Evolutionary conservation across 2,113 vertebrate species (phyloP), one percentile per base, ranked within the genome.

Genomic region (Oncorhynchus tshawytscha): DNA sequence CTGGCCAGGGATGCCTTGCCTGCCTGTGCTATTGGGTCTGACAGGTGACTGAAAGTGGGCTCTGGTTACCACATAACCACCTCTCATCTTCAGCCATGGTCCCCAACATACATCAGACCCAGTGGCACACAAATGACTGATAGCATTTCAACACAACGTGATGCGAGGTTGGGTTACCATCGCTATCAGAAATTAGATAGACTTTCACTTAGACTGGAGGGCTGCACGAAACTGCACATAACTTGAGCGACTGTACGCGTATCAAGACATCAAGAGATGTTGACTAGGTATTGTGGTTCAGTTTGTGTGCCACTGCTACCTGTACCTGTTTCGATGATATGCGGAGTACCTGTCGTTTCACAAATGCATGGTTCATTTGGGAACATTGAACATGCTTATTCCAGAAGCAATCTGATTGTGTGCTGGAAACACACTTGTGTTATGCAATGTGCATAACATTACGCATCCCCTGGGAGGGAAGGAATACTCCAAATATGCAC

Each of bases 1-100:
- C 76, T 84, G 2, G 1, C 34, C 34, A 39, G 34, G 34, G 34
- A 39, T 39, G 34, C 15, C 9, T 72, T 74, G 82, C 79, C 81
- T 84, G 39, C 39, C 39, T 45, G 39, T 81, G 82, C 85, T 81
- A 75, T 73, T 72, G 84, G 84, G 71, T 66, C 64, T 66, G n/a
- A 74, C 31, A 39, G 59, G 31, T 48, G 31, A 49, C 39, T 24
- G 60, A 73, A 51, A 51, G 22, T 48, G 59, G 60, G 27, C 67
- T 85, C 75, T 57, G 71, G 13, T 72, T 11, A 27, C 65, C 68
- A 73, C 29, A 69, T 51, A 45, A 66, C 34, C 51, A n/a, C 51
- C 72, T 27, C 74, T 74, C 31, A 78, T 72, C 62, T 29, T 2
- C 73, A 54, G 72, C 15, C 64, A 57, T 80, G 31, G 49, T 51